Base-by-base conservation (phyloP, 2,888 invertebrate species). In the Philereme transversata region DNA sequence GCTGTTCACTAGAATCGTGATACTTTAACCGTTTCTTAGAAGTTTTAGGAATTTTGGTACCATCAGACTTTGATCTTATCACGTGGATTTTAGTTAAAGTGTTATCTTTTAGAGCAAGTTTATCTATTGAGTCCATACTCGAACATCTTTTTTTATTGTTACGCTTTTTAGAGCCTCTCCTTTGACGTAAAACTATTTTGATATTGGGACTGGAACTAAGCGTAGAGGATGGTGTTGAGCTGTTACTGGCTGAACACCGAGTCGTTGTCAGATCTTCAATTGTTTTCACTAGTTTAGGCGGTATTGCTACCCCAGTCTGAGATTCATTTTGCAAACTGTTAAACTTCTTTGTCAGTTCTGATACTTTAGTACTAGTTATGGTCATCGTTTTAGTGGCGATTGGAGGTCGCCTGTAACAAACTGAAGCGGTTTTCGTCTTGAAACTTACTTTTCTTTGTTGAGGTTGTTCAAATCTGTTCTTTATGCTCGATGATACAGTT, bases 341-440 rank as follows among this genome's bases (percentile, higher is more conserved):
- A 74, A 95, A 96, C 76, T 95, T 95, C 67, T 94, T 94, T 0
- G 96, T 95, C 60, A 96, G 81, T 77, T 95, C 94, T 50, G 95
- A 94, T 41, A 96, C 96, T 80, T 94, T 93, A 71, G 88, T 95
- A 63, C 92, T 88, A 9, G 88, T 83, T 65, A 93, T 86, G 5
- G 92, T 90, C 78, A 93, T 86, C 41, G 90, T 90, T 74, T 88
- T 92, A 7, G 89, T 80, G 40, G 82, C 81, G 41, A 87, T 68
- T 35, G 88, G 88, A 4, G 89, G 87, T 58, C 92, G 86, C 70
- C 92, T 85, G 51, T 93, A 83, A 38, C 88, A 86, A 33, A 87
- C 73, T 9, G 92, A 86, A 5, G 92, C 85, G 67, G 88, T 93
- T 79, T 93, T 94, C 7, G 93, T 93, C 88, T 94, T 94, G 75